phyloP scores from a whole-genome alignment of 2,888 invertebrate genomes.

The Drosophila paranaensis region DNA sequence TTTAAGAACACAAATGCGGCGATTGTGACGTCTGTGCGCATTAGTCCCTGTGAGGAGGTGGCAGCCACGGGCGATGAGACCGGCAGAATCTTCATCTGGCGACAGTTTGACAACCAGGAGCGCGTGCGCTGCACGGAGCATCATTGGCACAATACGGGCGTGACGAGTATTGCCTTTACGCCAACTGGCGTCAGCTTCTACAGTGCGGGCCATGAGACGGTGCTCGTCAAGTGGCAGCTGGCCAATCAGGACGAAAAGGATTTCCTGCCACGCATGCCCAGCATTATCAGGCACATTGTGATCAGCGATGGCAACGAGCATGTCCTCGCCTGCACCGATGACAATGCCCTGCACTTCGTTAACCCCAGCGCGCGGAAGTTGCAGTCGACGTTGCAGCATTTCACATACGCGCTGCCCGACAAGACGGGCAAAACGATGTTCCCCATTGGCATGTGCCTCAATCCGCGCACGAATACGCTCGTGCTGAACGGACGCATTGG shows the following conservation, averaged over 20 bases:
- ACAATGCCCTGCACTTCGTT: slow-evolving; percentile 89
- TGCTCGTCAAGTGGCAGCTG: slow-evolving; percentile 91
- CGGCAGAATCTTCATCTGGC: slow-evolving; percentile 89
- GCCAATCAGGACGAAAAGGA: slow-evolving; percentile 85
- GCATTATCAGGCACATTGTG: slow-evolving; percentile 88
- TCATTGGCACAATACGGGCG: slow-evolving; percentile 92
- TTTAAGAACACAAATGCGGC: slow-evolving; percentile 46
- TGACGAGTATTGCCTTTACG: slow-evolving; percentile 89
- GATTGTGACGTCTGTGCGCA: slow-evolving; percentile 87
- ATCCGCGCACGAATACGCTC: slow-evolving; percentile 88
- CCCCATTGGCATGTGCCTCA: slow-evolving; percentile 85
- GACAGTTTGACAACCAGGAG: slow-evolving; percentile 81
- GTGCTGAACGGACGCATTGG: slow-evolving; percentile 90
- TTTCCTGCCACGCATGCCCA: slow-evolving; percentile 90
- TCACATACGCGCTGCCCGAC: slow-evolving; percentile 87
- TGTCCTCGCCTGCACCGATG: slow-evolving; percentile 88
- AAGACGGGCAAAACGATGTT: slow-evolving; percentile 85
- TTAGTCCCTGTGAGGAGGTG: slow-evolving; percentile 88
- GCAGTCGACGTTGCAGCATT: slow-evolving; percentile 88
- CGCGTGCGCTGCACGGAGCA: slow-evolving; percentile 85
- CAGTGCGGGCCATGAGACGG: slow-evolving; percentile 92
- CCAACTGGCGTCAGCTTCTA: slow-evolving; percentile 88
- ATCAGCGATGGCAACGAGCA: slow-evolving; percentile 88
- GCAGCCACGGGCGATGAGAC: slow-evolving; percentile 89
- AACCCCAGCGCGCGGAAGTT: slow-evolving; percentile 85